Percentiles rank a stretch among this genome's conserved stretches.
phyloP scores from a whole-genome alignment of 2,113 vertebrate species.

The Sylvia atricapilla region DNA sequence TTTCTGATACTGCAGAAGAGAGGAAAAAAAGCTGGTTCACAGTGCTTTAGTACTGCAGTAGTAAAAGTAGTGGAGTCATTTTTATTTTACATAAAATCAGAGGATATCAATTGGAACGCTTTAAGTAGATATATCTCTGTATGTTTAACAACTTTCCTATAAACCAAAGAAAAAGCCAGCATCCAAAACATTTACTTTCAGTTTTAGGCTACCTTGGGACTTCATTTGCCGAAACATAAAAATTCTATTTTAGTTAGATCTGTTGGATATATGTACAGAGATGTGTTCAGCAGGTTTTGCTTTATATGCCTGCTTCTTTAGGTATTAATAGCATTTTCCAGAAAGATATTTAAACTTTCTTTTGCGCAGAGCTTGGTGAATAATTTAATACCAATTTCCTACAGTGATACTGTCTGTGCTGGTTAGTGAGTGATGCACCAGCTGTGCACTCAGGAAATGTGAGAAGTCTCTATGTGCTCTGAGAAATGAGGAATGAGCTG shows the following conservation, averaged over 20 bases:
- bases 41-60: not conserved
- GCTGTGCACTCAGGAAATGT: not conserved
- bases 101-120: not conserved
- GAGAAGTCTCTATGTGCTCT: not conserved
- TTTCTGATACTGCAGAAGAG: not conserved
- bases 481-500: not conserved
- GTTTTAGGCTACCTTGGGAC: not conserved
- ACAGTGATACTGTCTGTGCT: not conserved
- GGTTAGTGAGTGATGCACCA: not conserved
- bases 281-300: not conserved
- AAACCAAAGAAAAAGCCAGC: not conserved
- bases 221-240: not conserved
- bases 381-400: slow-evolving; percentile 16
- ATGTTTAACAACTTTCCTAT: not conserved
- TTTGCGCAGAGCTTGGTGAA: not conserved
- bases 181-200: not conserved
- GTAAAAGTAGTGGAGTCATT: not conserved
- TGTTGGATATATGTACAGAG: not conserved
- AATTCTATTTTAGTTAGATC: not conserved
- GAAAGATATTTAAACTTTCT: not conserved
- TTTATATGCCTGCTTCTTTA: not conserved
- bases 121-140: not conserved
- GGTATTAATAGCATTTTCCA: not conserved
- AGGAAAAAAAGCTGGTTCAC: not conserved
- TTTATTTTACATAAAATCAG: not conserved